Evolutionary conservation across 1,140 invertebrate species (phyloP).

Genomic region (Lethocerus indicus): DNA sequence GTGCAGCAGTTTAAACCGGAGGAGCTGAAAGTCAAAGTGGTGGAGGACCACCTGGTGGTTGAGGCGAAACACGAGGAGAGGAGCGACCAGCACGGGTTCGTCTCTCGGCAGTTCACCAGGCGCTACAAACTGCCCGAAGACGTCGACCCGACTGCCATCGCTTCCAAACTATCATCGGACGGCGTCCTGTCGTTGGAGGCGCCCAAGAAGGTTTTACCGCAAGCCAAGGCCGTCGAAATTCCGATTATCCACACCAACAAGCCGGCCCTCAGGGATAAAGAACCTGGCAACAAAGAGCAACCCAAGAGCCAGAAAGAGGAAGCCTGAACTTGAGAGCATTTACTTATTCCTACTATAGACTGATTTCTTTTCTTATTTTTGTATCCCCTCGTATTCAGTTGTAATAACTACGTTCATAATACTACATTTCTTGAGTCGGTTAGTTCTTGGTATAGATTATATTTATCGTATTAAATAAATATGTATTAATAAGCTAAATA

Average conservation of each 20-base stretch:
- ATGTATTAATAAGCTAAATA: too few relatives aligned
- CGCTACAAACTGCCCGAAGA: slow-evolving; percentile 41
- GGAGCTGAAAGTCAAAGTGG: slow-evolving; percentile 57
- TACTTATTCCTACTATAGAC: too few relatives aligned
- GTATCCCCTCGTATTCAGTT: too few relatives aligned
- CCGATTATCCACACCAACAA: neutral
- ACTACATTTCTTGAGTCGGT: too few relatives aligned
- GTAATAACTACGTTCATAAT: too few relatives aligned
- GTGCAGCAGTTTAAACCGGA: slow-evolving; percentile 62
- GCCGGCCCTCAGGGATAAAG: too few relatives aligned
- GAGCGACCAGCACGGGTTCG: slow-evolving; percentile 39
- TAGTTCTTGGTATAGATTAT: too few relatives aligned
- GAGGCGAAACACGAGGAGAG: slow-evolving; percentile 50
- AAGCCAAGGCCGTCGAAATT: neutral
- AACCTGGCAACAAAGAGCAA: too few relatives aligned
- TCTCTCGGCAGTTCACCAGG: slow-evolving; percentile 41
- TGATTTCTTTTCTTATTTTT: too few relatives aligned
- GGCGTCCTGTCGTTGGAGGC: slow-evolving; percentile 38
- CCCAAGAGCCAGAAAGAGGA: too few relatives aligned
- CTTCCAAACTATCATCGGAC: slow-evolving; percentile 38
- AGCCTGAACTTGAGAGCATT: too few relatives aligned
- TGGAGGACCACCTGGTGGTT: slow-evolving; percentile 44
- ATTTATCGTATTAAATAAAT: too few relatives aligned
- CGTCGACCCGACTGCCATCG: slow-evolving; percentile 36
- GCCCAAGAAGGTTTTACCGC: slow-evolving; percentile 24